Conservation (phyloP, 2,888 invertebrate species). For the Mamestra brassicae region DNA sequence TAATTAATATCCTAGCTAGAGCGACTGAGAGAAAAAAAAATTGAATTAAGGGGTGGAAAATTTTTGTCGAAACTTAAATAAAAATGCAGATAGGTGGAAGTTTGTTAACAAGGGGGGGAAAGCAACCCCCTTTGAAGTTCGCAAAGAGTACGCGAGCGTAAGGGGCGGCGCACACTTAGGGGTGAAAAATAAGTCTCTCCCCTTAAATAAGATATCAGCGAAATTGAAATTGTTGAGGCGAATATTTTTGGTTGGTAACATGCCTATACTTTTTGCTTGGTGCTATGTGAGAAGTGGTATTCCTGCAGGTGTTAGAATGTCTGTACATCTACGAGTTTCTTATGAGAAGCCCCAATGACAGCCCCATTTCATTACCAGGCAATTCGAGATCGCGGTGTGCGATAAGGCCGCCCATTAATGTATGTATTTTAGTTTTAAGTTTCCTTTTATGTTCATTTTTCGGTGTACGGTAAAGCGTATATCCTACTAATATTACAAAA, state of each 20-base stretch:
- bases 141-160: conserved; percentile 69
- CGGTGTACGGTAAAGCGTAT: too few species aligned
- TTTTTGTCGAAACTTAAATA: conserved; percentile 89
- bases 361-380: too few species aligned
- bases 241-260: conserved; percentile 59
- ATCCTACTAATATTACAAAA: too few species aligned
- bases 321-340: background rate
- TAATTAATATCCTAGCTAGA: conserved; percentile 74
- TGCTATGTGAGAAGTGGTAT: background rate
- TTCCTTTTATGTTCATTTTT: too few species aligned
- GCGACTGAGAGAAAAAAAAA: conserved; percentile 78
- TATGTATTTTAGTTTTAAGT: too few species aligned
- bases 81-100: conserved; percentile 81
- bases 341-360: too few species aligned
- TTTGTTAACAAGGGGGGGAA: conserved; percentile 81
- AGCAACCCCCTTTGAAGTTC: conserved; percentile 82
- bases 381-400: too few species aligned
- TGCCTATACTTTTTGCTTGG: conserved; percentile 34
- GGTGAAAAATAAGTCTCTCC: conserved; percentile 86
- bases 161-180: conserved; percentile 81
- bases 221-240: conserved; percentile 71
- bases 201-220: conserved; percentile 79
- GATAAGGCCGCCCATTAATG: too few species aligned
- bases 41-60: conserved; percentile 85
- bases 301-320: background rate